Evolutionary conservation across 2,113 vertebrate species (phyloP).

Genomic region (Myotis yumanensis): DNA sequence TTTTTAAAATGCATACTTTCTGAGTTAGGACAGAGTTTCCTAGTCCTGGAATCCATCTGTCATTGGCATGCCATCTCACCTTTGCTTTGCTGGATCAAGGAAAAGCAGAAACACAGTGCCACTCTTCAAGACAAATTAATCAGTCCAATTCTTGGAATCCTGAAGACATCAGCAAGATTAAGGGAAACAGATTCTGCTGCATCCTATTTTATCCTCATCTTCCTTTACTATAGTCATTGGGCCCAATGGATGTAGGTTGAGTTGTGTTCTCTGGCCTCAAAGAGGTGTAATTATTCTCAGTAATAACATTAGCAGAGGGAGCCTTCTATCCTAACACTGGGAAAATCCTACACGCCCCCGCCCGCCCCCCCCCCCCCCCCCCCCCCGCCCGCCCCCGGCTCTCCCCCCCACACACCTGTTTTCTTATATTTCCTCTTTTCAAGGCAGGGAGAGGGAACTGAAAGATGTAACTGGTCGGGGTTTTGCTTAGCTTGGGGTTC

Average conservation of each 20-base stretch:
- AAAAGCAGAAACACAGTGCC: neutral
- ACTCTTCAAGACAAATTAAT: slow-evolving; percentile 24
- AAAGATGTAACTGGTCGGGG: slow-evolving; percentile 64
- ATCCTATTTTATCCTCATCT: neutral
- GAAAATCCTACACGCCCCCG: neutral
- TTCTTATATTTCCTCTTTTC: slow-evolving; percentile 28
- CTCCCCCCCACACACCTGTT: neutral
- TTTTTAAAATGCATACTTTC: neutral
- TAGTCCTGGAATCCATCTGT: neutral
- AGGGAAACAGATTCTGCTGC: slow-evolving; percentile 22
- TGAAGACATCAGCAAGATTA: neutral
- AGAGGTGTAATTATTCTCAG: slow-evolving; percentile 58
- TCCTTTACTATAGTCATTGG: slow-evolving; percentile 43
- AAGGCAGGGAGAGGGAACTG: slow-evolving; percentile 49
- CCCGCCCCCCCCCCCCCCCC: accelerated
- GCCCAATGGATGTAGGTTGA: slow-evolving; percentile 36
- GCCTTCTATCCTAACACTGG: slow-evolving; percentile 53
- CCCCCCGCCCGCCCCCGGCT: neutral
- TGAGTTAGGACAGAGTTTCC: accelerated
- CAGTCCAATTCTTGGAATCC: neutral
- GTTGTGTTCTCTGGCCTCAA: slow-evolving; percentile 64
- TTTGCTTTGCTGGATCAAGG: accelerated
- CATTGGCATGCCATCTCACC: accelerated
- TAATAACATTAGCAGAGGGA: slow-evolving; percentile 54
- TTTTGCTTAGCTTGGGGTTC: slow-evolving; percentile 84